Evolutionary conservation across 1,140 invertebrate genomes (phyloP).

Genomic region (Globodera ellingtonae): DNA sequence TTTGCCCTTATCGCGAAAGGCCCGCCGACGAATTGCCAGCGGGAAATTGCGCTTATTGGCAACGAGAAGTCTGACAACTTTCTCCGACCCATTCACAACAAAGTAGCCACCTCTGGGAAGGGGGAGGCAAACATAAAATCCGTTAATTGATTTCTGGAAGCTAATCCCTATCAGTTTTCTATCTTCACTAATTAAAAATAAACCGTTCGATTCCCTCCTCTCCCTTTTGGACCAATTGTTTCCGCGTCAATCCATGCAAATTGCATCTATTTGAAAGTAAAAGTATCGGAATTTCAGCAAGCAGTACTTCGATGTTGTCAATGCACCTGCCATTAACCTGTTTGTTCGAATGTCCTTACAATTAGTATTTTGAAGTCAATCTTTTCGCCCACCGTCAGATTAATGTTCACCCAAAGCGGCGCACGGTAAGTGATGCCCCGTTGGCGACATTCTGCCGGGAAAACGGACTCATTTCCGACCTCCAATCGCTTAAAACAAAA

Average conservation of each 20-base stretch:
- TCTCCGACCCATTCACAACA: slow-evolving; percentile 62
- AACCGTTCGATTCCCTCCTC: slow-evolving; percentile 57
- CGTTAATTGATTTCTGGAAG: neutral
- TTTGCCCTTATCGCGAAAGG: slow-evolving; percentile 57
- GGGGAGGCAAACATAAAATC: neutral
- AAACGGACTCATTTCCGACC: slow-evolving; percentile 18
- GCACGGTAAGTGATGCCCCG: slow-evolving; percentile 60
- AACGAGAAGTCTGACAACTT: slow-evolving; percentile 59
- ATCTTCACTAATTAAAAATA: neutral
- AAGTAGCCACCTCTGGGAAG: slow-evolving; percentile 57
- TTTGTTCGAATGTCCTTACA: neutral
- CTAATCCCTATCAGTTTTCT: too few relatives aligned
- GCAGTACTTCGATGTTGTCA: slow-evolving; percentile 51
- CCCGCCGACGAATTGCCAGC: slow-evolving; percentile 54
- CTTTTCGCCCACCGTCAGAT: slow-evolving; percentile 29
- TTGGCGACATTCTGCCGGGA: slow-evolving; percentile 63
- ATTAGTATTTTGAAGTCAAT: neutral
- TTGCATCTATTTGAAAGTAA: slow-evolving; percentile 60
- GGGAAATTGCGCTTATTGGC: slow-evolving; percentile 62
- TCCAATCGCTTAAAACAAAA: slow-evolving; percentile 10
- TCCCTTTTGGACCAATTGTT: slow-evolving; percentile 51
- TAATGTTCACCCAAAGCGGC: slow-evolving; percentile 50
- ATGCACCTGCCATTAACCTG: slow-evolving; percentile 49
- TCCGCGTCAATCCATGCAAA: slow-evolving; percentile 43
- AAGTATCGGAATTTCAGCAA: slow-evolving; percentile 63